Evolutionary conservation across 2,797 vertebrate species (phyloP), one percentile per base, ranked within the genome.

Genomic region (Zenarchopterus dispar): DNA sequence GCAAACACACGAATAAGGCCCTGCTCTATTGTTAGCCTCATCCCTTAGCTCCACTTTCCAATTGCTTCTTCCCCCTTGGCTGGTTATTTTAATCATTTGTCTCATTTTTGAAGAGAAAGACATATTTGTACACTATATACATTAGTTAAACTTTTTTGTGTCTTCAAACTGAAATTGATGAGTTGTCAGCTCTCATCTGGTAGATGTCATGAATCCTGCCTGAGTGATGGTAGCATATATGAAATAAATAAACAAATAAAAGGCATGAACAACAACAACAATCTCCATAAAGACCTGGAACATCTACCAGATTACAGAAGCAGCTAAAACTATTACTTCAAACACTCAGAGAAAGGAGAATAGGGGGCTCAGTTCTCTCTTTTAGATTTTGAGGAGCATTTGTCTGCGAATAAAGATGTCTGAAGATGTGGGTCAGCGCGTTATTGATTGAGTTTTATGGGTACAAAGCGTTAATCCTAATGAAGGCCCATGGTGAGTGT

Each of bases 381-480:
- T 1, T 57, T 59, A n/a, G n/a, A n/a, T 75, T 80, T 80, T 75
- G 63, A 89, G 79, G 72, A 66, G 49, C 69, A 48, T 81, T 77
- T 74, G 67, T 77, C 72, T 69, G 54, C 18, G 70, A 87, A 91
- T 91, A 85, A 89, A 91, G 88, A 89, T 75, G 88, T 91, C 87
- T 84, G n/a, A n/a, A n/a, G n/a, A n/a, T n/a, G n/a, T n/a, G 80
- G 74, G 67, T 50, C 65, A 78, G 73, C 41, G 62, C 54, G 70
- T 88, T 90, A 90, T 90, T 88, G 89, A 92, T 92, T 59, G 62
- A 70, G 75, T 78, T 77, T 81, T 36, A 13, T 74, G 41, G 68
- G 85, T 91, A 90, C 83, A 93, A 91, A 90, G 81, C 75, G 55
- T 84, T 88, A 87, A 88, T 86, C 81, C 65, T 50, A 47, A 56